A percentile compares a stretch with the other conserved stretches of the same genome.
Conservation (phyloP, 2,113 vertebrate species). For the Noturus placidus region DNA sequence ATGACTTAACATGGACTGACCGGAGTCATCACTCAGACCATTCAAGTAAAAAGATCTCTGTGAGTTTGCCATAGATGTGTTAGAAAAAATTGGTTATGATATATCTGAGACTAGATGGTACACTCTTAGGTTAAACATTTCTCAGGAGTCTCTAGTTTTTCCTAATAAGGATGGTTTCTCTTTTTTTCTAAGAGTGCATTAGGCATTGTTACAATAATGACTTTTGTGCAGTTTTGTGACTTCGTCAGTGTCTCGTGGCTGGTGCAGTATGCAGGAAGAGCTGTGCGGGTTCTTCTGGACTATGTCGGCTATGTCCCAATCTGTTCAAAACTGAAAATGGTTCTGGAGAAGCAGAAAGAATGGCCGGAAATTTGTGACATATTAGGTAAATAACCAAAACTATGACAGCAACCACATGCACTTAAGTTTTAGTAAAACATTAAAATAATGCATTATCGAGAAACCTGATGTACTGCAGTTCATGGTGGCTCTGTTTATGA, state of each 20-base stretch:
- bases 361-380: constrained; percentile 78
- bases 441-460: background rate
- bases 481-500: background rate
- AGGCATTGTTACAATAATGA: background rate
- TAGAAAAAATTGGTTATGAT: background rate
- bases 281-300: constrained; percentile 78
- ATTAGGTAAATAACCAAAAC: constrained; percentile 62
- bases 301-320: constrained; percentile 79
- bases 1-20: constrained; percentile 71
- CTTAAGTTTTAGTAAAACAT: background rate
- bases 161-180: background rate
- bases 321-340: constrained; percentile 77
- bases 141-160: background rate
- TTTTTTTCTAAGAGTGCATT: background rate
- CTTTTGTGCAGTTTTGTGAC: constrained; percentile 80
- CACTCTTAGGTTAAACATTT: background rate
- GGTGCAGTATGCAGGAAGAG: constrained; percentile 74
- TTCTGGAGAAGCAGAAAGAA: constrained; percentile 76
- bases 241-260: constrained; percentile 81
- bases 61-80: constrained; percentile 54
- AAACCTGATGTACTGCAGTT: background rate
- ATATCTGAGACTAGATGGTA: background rate
- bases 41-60: constrained; percentile 58
- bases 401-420: constrained; percentile 37
- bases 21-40: constrained; percentile 58